phyloP scores from a whole-genome alignment of 2,888 invertebrate genomes.

The Lasioglossum oenotherae region DNA sequence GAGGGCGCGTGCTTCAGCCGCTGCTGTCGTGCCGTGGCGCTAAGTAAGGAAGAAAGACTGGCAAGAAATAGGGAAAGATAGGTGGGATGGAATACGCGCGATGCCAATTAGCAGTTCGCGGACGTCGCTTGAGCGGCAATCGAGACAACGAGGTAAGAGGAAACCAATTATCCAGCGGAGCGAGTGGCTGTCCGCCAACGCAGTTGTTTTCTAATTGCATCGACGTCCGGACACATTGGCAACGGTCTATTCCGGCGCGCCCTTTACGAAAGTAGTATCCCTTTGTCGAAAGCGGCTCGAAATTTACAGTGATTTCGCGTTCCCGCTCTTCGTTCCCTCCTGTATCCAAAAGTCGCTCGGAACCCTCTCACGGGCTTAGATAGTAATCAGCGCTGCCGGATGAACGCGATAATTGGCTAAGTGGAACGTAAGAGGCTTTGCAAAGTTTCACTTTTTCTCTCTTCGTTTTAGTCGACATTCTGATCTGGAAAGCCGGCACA shows the following conservation, averaged over 20 bases:
- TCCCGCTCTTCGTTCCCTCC: neutral
- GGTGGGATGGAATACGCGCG: constrained; percentile 57
- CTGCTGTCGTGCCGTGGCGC: neutral
- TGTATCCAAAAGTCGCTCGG: neutral
- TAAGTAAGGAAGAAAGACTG: constrained; percentile 7
- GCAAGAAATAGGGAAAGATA: constrained; percentile 33
- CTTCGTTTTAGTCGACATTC: neutral
- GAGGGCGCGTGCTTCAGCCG: neutral
- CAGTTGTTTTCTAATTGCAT: constrained; percentile 76
- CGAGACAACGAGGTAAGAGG: constrained; percentile 73
- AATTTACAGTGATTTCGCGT: constrained; percentile 42
- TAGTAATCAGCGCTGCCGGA: neutral
- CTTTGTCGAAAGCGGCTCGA: constrained; percentile 31
- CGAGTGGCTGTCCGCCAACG: constrained; percentile 71
- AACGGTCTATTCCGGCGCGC: constrained; percentile 22
- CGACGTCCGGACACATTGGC: constrained; percentile 65
- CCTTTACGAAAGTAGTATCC: constrained; percentile 49
- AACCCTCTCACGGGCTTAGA: neutral
- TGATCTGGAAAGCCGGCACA: neutral
- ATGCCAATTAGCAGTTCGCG: constrained; percentile 71
- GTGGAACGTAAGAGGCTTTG: constrained; percentile 9
- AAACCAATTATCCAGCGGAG: constrained; percentile 72
- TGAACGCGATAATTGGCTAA: neutral
- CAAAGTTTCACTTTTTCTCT: neutral
- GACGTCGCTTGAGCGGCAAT: constrained; percentile 66